These are phyloP conservation scores for Psittacula cyanocephala DNA, from an alignment of 2,113 vertebrate genomes.

Conservation along the genomic window DNA sequence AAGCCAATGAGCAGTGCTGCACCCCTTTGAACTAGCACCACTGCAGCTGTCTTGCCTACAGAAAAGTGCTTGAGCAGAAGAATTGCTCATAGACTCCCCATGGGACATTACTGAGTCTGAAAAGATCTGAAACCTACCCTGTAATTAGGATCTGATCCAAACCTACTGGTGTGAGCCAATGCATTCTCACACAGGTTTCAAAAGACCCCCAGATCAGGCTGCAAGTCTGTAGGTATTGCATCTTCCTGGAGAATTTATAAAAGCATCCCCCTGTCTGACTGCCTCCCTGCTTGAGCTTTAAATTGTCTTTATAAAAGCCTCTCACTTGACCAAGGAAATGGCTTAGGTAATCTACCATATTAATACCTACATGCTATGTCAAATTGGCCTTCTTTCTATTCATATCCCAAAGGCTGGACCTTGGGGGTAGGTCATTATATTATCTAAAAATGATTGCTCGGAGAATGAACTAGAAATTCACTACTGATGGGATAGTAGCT, in stretches of 20 bases:
- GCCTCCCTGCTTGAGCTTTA: not conserved
- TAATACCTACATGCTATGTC: not conserved
- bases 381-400: not conserved
- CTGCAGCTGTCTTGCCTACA: accelerated
- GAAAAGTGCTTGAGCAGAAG: not conserved
- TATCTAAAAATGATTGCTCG: not conserved
- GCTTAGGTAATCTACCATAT: not conserved
- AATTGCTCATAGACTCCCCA: accelerated
- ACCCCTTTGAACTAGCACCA: not conserved
- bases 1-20: accelerated
- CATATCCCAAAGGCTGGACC: not conserved
- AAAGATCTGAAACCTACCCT: not conserved
- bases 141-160: not conserved
- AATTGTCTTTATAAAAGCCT: not conserved
- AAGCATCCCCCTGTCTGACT: not conserved
- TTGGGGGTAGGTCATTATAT: not conserved
- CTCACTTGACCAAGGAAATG: not conserved
- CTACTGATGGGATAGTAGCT: not conserved
- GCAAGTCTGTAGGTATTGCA: not conserved
- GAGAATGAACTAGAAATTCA: not conserved
- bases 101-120: accelerated
- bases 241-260: not conserved
- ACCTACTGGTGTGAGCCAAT: not conserved
- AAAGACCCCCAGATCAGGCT: not conserved
- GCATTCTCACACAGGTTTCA: not conserved